Conservation (phyloP, 2,797 vertebrate genomes). For the Argentina silus region DNA sequence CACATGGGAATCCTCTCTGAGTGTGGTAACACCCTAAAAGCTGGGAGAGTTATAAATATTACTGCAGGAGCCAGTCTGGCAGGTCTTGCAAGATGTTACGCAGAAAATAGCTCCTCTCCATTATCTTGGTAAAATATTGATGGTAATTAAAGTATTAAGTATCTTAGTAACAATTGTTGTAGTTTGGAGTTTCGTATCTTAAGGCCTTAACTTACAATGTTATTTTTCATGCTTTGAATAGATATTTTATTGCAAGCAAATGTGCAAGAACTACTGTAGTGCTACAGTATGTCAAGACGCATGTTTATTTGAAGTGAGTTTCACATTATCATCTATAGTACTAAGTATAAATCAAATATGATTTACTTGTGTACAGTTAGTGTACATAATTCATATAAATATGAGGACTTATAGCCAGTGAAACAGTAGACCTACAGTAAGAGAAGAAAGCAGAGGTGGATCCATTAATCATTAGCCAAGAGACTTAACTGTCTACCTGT, state of each 20-base stretch:
- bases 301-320: neutral
- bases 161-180: conserved; percentile 30
- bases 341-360: too few relatives aligned
- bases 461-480: conserved; percentile 57
- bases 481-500: conserved; percentile 54
- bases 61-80: conserved; percentile 35
- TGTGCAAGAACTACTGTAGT: neutral
- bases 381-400: neutral
- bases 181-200: conserved; percentile 27
- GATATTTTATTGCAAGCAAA: conserved; percentile 8
- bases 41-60: conserved; percentile 33
- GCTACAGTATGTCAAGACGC: neutral
- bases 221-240: neutral
- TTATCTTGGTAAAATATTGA: conserved; percentile 36
- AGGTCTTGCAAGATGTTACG: conserved; percentile 30
- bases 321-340: neutral
- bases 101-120: conserved; percentile 12
- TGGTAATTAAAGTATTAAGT: conserved; percentile 28
- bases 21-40: conserved; percentile 15
- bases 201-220: conserved; percentile 16
- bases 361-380: too few relatives aligned
- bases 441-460: conserved; percentile 42
- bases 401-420: neutral
- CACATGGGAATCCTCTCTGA: conserved; percentile 13
- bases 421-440: neutral